phyloP scores from a whole-genome alignment of 2,113 vertebrate genomes.

The Phalacrocorax carbo region DNA sequence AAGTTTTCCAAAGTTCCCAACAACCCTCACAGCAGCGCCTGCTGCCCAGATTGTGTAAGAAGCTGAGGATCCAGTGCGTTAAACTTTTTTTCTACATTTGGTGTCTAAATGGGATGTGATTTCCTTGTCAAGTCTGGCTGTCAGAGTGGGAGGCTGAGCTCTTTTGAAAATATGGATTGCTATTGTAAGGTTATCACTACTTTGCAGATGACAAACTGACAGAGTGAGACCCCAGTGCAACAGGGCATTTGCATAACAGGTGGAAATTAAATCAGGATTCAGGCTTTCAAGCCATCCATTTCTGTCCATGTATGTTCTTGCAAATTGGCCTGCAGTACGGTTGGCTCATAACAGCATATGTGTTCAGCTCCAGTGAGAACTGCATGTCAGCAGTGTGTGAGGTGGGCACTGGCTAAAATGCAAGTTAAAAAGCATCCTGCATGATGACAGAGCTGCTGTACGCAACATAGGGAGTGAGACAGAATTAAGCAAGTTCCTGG shows the following conservation, averaged over 20 bases:
- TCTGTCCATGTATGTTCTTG: not conserved
- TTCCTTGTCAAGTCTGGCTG: constrained; percentile 15
- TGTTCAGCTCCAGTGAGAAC: not conserved
- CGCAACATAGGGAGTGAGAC: not conserved
- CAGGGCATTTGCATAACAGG: not conserved
- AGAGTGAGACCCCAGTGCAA: not conserved
- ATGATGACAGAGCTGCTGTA: not conserved
- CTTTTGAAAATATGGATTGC: not conserved
- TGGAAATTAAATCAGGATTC: not conserved
- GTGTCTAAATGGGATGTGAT: not conserved
- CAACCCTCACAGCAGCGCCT: not conserved
- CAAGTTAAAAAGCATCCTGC: not conserved
- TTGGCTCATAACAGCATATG: not conserved
- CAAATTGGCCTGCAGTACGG: not conserved
- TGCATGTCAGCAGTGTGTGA: not conserved
- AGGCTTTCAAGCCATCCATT: not conserved
- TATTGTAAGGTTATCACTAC: not conserved
- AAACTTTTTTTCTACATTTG: not conserved
- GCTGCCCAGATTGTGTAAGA: not conserved
- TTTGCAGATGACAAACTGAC: not conserved
- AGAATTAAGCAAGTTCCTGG: not conserved
- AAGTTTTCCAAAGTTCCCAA: not conserved
- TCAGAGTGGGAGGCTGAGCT: constrained; percentile 27
- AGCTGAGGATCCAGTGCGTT: not conserved
- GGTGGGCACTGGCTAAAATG: not conserved